Percentiles rank a stretch among this genome's conserved stretches.
phyloP scores from a whole-genome alignment of 2,797 vertebrate genomes.

The Hippoglossus hippoglossus region DNA sequence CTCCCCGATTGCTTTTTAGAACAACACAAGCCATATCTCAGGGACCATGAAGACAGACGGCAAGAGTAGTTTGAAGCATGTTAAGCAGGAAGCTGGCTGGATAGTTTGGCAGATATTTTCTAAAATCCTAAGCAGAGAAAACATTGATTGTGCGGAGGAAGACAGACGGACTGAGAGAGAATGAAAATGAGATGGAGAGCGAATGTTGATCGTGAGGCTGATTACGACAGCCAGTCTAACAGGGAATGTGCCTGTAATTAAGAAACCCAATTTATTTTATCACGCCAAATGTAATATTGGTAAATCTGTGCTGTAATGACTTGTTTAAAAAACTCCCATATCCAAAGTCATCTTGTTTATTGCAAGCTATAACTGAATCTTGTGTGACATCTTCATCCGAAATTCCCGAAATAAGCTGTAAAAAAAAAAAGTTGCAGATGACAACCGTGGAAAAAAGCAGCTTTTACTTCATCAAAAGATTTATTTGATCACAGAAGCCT shows the following conservation, averaged over 20 bases:
- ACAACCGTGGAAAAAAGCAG: neutral
- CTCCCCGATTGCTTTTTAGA: constrained; percentile 57
- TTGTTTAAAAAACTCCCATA: constrained; percentile 21
- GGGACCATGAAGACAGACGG: constrained; percentile 30
- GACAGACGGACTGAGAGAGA: constrained; percentile 14
- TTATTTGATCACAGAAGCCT: constrained; percentile 23
- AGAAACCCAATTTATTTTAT: constrained; percentile 54
- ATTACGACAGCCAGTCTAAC: constrained; percentile 38
- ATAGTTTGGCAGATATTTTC: constrained; percentile 45
- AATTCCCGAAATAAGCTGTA: constrained; percentile 1
- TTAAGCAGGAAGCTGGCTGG: constrained; percentile 34
- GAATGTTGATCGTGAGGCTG: constrained; percentile 28
- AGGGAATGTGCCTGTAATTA: constrained; percentile 42
- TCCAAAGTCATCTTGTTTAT: constrained; percentile 23
- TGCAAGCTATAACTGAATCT: constrained; percentile 8
- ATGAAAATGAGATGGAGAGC: constrained; percentile 24
- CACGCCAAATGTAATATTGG: constrained; percentile 40
- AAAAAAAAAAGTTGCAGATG: neutral
- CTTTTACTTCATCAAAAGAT: constrained; percentile 12
- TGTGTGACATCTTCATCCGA: constrained; percentile 1
- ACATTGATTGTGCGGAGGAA: constrained; percentile 13
- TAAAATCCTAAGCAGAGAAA: constrained; percentile 38
- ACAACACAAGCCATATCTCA: constrained; percentile 34
- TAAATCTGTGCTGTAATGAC: constrained; percentile 39
- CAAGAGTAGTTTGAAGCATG: constrained; percentile 46